Base-by-base conservation (phyloP, 2,888 invertebrate species). In the Hydraecia micacea region DNA sequence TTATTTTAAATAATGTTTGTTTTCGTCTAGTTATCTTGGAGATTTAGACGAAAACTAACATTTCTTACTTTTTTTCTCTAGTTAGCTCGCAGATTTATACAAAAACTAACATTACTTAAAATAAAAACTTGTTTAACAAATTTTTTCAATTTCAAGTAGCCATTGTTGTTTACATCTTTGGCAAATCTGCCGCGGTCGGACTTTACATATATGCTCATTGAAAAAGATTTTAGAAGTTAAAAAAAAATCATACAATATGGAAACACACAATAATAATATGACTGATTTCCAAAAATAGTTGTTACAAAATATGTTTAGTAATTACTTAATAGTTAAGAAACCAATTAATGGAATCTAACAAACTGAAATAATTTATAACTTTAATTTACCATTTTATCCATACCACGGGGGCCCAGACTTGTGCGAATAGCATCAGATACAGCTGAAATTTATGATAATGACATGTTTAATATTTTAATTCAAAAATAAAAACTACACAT, bases 341-440 rank as follows among this genome's bases (percentile, higher is more conserved):
- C 15, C 28, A 28, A 72, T n/a, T 0, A 58, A 70, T 42, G 4
- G 21, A 49, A 32, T 65, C 5, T 21, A n/a, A 32, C 2, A 60
- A 68, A 69, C 69, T 55, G 5, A 2, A 55, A 46, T 21, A 2
- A 68, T 69, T 69, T 36, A 63, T 13, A 42, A 46, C 46, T 72
- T 60, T n/a, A 32, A 78, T 86, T 95, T 97, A 99, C 98, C 99
- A 99, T 99, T 97, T 99, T 99, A 94, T 99, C 99, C 99, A 99
- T 99, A 85, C 99, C 99, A 89, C 99, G 98, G 36, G 99, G 99
- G 8, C 99, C 99, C 95, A 99, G 97, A 96, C 99, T 99, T 25
- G 99, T 99, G 83, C 99, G 98, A 91, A 99, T 99, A 25, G 99
- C 99, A 99, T 99, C 99, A 86, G 99, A 99, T 75, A 99, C 99